Base-by-base conservation (phyloP, 64 coral and sea anemone species). In the Actinia equina region DNA sequence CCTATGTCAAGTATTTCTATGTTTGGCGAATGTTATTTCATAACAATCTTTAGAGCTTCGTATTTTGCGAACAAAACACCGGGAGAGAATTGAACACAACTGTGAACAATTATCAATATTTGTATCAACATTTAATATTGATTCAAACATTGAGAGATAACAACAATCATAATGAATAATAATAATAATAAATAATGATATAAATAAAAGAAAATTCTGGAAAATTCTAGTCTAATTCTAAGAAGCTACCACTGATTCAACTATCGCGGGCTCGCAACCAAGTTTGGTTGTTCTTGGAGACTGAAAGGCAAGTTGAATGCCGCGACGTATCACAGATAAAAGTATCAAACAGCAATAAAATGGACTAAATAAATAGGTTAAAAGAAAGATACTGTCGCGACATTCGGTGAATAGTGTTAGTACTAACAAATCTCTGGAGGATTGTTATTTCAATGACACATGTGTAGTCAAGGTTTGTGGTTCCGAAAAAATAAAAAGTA, bases 251-350 rank as follows among this genome's bases (percentile, higher is more conserved):
- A 69, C n/a, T 23, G 63, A 69, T 37, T 0, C n/a, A 69, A 4
- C 19, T 25, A 69, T 69, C 63, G 20, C 63, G 7, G 63, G 10
- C n/a, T 23, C 4, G 10, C 22, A 69, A 49, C 46, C 46, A 49
- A 8, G 46, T 49, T 49, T 49, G 46, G 46, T 49, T 49, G 46
- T 49, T 49, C 46, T 49, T 49, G 63, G 22, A 3, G 4, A 2
- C 63, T 69, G 63, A 23, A 69, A 69, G n/a, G 63, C 63, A 69
- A 69, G 63, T 69, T 69, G 63, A 69, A 69, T 69, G 63, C 22
- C 63, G 23, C 63, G 63, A 49, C 59, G 59, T 60, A 14, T 15
- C 16, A 60, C 59, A 60, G 59, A 11, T 17, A 17, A 17, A 58
- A 58, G 11, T 15, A 58, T 15, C 30, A 37, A 37, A 37, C 30